Base-by-base conservation (phyloP, 1,140 invertebrate genomes). In the Gryllus bimaculatus region DNA sequence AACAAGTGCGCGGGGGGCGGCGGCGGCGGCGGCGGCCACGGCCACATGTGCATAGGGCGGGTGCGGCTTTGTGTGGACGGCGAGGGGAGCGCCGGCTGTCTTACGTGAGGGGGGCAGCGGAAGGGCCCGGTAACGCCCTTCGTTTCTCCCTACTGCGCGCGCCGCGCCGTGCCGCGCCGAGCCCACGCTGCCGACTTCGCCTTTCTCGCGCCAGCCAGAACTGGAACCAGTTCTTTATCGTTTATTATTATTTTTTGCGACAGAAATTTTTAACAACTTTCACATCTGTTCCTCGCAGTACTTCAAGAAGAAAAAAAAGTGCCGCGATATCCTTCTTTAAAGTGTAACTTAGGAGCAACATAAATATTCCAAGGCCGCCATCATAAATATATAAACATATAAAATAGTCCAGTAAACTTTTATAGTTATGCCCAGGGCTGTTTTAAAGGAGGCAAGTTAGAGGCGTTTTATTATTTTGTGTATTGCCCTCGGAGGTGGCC, bases 301-400 rank as follows among this genome's bases (percentile, higher is more conserved):
- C 10, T 13, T 13, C 10, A 66, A 66, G 18, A 66, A 66, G 54
- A 66, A 18, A 66, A 18, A 66, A 66, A 66, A 66, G 18, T 18
- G 54, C 18, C 18, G 54, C 54, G 54, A 66, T 66, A 66, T 66
- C 54, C 54, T 66, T 66, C 54, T 66, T 66, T 66, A 13, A 66
- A 66, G 54, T 66, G 54, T 66, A 66, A 66, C 10, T 66, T 66
- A 66, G 54, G 54, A 66, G 54, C 18, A 66, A 66, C 54, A 66
- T 66, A 66, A 66, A 66, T 66, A 66, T 66, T 66, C 54, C 18
- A 66, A 66, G 54, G 54, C 54, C 54, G 54, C 54, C 54, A 66
- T 66, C 54, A 66, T 66, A 66, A 66, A 66, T 66, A 66, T 66
- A 66, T 66, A 66, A 66, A 66, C 54, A 66, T 66, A 66, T 66